Evolutionary conservation across 2,113 vertebrate genomes (phyloP).

Genomic region (Eublepharis macularius): DNA sequence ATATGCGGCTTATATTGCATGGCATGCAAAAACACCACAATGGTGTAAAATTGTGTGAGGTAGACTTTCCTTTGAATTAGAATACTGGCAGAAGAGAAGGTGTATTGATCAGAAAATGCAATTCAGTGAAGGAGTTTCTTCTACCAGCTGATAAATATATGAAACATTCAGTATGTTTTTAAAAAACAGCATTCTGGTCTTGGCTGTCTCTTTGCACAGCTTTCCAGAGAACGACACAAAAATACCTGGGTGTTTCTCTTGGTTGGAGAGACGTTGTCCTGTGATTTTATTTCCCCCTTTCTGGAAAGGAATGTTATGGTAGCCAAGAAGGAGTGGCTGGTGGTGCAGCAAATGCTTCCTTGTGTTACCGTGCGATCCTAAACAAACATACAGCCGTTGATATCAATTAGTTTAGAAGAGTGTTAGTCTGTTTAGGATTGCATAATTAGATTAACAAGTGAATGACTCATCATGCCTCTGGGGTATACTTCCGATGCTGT

Average conservation of each 20-base stretch:
- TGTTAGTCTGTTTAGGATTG: too few relatives aligned
- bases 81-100: background rate
- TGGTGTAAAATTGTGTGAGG: background rate
- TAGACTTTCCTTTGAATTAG: background rate
- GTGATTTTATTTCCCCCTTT: background rate
- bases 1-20: background rate
- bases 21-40: background rate
- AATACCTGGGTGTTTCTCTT: background rate
- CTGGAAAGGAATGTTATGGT: background rate
- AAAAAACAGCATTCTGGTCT: background rate
- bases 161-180: too few relatives aligned
- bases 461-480: background rate
- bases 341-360: background rate
- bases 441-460: background rate
- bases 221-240: background rate
- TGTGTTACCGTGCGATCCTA: too few relatives aligned
- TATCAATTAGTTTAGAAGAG: too few relatives aligned
- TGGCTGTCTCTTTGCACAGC: background rate
- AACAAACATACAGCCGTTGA: too few relatives aligned
- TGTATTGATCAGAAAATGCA: too few relatives aligned
- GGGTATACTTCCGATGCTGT: background rate
- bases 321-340: background rate
- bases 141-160: too few relatives aligned
- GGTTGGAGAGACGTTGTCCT: background rate
- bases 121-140: too few relatives aligned